Conservation (phyloP, 2,888 invertebrate genomes). For the Ophion obscuratus region DNA sequence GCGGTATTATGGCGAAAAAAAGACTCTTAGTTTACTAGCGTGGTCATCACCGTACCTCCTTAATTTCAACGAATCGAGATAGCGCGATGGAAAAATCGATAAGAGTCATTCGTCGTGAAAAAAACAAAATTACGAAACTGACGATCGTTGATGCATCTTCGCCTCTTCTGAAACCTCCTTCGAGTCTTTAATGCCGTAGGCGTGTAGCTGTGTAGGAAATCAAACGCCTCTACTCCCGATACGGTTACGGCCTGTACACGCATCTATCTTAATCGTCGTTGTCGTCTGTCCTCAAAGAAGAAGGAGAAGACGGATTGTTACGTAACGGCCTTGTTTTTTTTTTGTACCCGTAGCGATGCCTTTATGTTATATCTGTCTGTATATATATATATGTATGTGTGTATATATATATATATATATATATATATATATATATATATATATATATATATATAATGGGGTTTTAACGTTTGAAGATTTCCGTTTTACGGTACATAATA, state of each 20-base stretch:
- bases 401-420: too few species aligned
- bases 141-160: not conserved
- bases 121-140: not conserved
- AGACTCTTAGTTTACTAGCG: too few species aligned
- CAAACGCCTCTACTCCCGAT: constrained; percentile 50
- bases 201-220: constrained; percentile 25
- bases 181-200: not conserved
- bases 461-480: not conserved
- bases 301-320: constrained; percentile 48
- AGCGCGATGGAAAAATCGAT: too few species aligned
- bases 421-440: too few species aligned
- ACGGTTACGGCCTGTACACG: constrained; percentile 61
- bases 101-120: constrained; percentile 4
- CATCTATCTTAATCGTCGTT: constrained; percentile 45
- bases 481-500: not conserved
- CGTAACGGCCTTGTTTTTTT: constrained; percentile 69
- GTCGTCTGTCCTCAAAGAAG: constrained; percentile 26
- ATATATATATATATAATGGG: too few species aligned
- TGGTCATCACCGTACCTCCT: too few species aligned
- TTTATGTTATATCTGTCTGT: not conserved
- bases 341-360: constrained; percentile 46
- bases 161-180: not conserved
- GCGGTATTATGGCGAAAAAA: too few species aligned
- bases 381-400: too few species aligned
- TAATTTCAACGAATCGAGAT: too few species aligned